Conservation (phyloP, 2,888 invertebrate species). For the Scelioninae gen. 2 region DNA sequence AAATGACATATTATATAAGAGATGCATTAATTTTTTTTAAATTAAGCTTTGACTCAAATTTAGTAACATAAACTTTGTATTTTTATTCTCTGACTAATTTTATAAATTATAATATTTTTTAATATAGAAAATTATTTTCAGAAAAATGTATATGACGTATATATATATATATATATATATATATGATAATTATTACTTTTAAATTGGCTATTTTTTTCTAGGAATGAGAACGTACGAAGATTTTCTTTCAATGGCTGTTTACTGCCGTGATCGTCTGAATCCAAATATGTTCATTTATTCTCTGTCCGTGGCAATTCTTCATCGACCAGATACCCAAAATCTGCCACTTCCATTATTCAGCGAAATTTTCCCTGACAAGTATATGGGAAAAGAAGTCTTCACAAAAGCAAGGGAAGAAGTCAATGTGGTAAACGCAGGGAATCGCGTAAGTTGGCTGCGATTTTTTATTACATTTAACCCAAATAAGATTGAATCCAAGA, state of each 20-base stretch:
- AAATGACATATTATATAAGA: too few species aligned
- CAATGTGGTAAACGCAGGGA: conserved; percentile 79
- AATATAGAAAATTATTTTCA: too few species aligned
- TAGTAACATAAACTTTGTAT: too few species aligned
- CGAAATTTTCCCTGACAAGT: conserved; percentile 89
- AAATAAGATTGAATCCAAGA: conserved; percentile 1
- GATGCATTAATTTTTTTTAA: too few species aligned
- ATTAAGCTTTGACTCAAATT: too few species aligned
- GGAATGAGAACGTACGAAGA: conserved; percentile 84
- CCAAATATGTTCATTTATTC: conserved; percentile 89
- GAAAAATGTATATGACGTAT: too few species aligned
- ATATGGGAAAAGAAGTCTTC: conserved; percentile 85
- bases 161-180: too few species aligned
- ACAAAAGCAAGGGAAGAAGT: conserved; percentile 83
- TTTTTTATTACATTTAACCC: conserved; percentile 4
- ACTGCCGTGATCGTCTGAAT: conserved; percentile 84
- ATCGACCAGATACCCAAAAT: conserved; percentile 83
- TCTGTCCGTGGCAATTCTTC: conserved; percentile 84
- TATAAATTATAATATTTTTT: too few species aligned
- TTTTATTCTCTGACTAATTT: too few species aligned
- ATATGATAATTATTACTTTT: too few species aligned
- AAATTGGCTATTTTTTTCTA: conserved; percentile 71
- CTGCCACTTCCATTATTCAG: conserved; percentile 84
- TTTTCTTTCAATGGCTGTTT: conserved; percentile 83
- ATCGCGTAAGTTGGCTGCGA: conserved; percentile 77